Conservation (phyloP, 2,113 vertebrate species). For the rabbit (Oryctolagus cuniculus) region mOryCun1.1 NC_091436.1:88710001-88710500, state of each 20-base stretch:
- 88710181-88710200: constrained; percentile 34
- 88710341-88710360: not conserved
- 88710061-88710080: too few species aligned
- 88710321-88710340: not conserved
- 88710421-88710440: not conserved
- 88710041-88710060: too few species aligned
- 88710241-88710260: not conserved
- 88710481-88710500: too few species aligned
- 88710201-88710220: not conserved
- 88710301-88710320: not conserved
- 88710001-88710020: not conserved
- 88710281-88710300: not conserved
- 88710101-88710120: not conserved
- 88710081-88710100: not conserved
- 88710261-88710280: not conserved
- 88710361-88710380: constrained; percentile 2
- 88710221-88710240: not conserved
- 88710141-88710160: not conserved
- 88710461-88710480: not conserved
- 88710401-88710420: constrained; percentile 29
- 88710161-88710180: not conserved
- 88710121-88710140: not conserved
- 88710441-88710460: not conserved
- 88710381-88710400: not conserved
- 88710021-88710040: too few species aligned